Evolutionary conservation across 2,797 vertebrate genomes (phyloP).

Genomic region (Bovichtus diacanthus): DNA sequence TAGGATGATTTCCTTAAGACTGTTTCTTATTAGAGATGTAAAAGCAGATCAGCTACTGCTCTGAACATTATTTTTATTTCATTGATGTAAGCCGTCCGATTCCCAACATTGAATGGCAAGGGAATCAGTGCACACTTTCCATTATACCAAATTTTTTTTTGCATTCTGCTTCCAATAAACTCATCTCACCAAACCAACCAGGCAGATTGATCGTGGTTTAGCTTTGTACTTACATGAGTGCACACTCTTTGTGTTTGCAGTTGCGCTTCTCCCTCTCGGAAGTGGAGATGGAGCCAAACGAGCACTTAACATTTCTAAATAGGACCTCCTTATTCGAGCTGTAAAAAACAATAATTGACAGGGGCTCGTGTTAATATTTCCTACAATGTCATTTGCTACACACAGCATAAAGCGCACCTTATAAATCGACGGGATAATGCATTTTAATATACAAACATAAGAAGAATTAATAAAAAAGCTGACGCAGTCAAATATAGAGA

Average conservation of each 20-base stretch:
- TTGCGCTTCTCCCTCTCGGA: conserved; percentile 39
- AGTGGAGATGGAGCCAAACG: conserved; percentile 57
- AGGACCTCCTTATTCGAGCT: conserved; percentile 82
- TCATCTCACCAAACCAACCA: background rate
- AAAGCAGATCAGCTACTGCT: too few relatives aligned
- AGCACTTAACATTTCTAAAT: conserved; percentile 78
- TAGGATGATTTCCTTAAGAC: background rate
- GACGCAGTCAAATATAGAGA: too few relatives aligned
- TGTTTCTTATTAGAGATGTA: too few relatives aligned
- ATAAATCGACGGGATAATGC: fast-evolving
- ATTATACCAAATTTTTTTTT: too few relatives aligned
- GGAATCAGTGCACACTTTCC: too few relatives aligned
- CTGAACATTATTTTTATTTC: background rate
- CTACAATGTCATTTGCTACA: fast-evolving
- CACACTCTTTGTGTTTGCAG: conserved; percentile 11
- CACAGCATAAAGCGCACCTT: fast-evolving
- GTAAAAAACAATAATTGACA: background rate
- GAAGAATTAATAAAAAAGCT: background rate
- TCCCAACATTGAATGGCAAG: background rate
- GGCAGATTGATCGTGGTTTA: fast-evolving
- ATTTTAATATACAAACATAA: too few relatives aligned
- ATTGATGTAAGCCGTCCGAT: background rate
- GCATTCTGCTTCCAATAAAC: background rate
- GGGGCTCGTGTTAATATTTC: too few relatives aligned
- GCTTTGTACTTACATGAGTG: conserved; percentile 58